Evolutionary conservation across 2,888 invertebrate species (phyloP).

Genomic region (Malacosoma neustria): DNA sequence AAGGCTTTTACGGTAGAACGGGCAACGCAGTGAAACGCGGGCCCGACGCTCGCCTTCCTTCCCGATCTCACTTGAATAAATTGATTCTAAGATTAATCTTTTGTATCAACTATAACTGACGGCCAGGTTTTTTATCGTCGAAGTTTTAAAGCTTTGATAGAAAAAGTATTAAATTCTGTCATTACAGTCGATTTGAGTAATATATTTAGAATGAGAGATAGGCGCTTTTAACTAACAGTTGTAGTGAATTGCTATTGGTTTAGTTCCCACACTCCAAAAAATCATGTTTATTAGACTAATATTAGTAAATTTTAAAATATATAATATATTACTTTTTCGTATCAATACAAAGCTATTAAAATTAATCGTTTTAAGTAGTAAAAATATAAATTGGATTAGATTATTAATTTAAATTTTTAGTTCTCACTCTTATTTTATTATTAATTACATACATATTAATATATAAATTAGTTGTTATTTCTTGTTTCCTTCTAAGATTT

Average conservation of each 20-base stretch:
- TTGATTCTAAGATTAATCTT: conserved; percentile 70
- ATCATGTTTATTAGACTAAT: not conserved
- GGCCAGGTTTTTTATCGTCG: conserved; percentile 29
- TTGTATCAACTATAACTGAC: conserved; percentile 50
- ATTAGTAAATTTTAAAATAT: no score
- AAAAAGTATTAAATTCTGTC: conserved; percentile 21
- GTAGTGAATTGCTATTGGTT: not conserved
- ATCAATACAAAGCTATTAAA: no score
- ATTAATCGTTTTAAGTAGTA: no score
- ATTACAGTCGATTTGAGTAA: conserved; percentile 13
- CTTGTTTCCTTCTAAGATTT: no score
- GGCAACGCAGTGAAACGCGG: conserved; percentile 70
- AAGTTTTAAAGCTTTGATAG: conserved; percentile 25
- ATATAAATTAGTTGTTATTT: no score
- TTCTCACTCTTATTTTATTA: no score
- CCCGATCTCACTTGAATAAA: conserved; percentile 70
- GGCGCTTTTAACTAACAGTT: not conserved
- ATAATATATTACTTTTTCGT: no score
- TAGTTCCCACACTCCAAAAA: conserved; percentile 1
- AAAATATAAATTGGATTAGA: no score
- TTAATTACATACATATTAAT: no score
- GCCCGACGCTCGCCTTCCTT: conserved; percentile 55
- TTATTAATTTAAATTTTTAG: no score
- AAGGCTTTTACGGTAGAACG: conserved; percentile 74
- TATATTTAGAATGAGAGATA: not conserved